Evolutionary conservation across 1,140 invertebrate species (phyloP).

Genomic region (Macrosteles quadrilineatus): DNA sequence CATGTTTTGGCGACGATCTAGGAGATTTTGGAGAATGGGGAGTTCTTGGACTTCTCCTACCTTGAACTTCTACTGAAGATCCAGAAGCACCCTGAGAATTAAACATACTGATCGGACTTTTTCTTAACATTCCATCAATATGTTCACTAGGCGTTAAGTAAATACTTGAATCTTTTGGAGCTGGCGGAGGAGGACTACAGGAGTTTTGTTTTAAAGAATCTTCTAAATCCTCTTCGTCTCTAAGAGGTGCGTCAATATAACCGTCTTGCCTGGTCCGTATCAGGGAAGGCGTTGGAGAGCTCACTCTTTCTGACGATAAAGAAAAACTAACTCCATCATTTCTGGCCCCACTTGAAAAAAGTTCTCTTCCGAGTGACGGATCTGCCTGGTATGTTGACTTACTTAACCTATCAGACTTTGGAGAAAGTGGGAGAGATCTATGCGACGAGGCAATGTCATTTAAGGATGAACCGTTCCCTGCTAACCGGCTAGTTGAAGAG

Average conservation of each 20-base stretch:
- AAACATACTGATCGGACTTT: constrained; percentile 14
- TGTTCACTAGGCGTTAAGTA: not conserved
- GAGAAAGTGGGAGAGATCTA: constrained; percentile 54
- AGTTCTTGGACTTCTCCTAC: constrained; percentile 62
- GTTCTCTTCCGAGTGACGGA: not conserved
- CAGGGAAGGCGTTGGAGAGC: constrained; percentile 62
- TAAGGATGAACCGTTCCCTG: constrained; percentile 49
- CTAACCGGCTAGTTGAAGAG: constrained; percentile 50
- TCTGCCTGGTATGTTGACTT: not conserved
- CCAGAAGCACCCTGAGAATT: not conserved
- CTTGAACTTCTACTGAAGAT: constrained; percentile 43
- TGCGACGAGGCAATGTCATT: constrained; percentile 58
- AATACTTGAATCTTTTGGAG: constrained; percentile 55
- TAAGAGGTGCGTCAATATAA: constrained; percentile 54
- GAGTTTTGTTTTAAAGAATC: constrained; percentile 56
- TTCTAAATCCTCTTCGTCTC: constrained; percentile 55
- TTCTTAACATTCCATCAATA: not conserved
- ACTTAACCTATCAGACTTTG: constrained; percentile 29
- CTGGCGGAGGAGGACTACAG: constrained; percentile 75
- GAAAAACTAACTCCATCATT: not conserved
- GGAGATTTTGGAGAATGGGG: constrained; percentile 71
- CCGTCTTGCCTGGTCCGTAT: constrained; percentile 66
- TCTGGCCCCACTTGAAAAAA: not conserved
- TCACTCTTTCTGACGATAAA: constrained; percentile 13
- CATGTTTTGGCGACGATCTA: constrained; percentile 69